Percentiles rank a stretch among this genome's conserved stretches.
phyloP scores from a whole-genome alignment of 2,888 invertebrate genomes.

The Agriotes lineatus region DNA sequence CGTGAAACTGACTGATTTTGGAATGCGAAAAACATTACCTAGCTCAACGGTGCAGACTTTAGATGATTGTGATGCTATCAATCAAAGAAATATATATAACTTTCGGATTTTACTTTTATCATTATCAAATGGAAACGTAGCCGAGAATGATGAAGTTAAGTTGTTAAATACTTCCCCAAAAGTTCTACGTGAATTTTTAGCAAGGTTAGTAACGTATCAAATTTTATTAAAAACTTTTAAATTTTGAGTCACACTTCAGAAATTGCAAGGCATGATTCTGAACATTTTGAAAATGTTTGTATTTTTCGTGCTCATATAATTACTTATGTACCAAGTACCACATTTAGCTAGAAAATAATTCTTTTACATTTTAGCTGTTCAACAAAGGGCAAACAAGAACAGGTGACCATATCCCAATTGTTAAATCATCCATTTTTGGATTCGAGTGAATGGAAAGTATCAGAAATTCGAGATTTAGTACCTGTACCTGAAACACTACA shows the following conservation, averaged over 20 bases:
- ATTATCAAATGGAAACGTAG: constrained; percentile 70
- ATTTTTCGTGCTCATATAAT: no score
- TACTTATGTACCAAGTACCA: no score
- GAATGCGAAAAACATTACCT: constrained; percentile 24
- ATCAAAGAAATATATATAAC: constrained; percentile 77
- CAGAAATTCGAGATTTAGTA: constrained; percentile 64
- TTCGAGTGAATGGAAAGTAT: neutral
- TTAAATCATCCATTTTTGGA: constrained; percentile 78
- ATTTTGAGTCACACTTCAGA: neutral
- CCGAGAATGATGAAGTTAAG: constrained; percentile 68
- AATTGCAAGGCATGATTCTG: neutral
- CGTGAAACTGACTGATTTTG: no score
- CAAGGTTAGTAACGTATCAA: constrained; percentile 68
- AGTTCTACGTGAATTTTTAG: constrained; percentile 79
- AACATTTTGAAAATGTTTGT: no score
- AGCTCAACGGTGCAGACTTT: neutral
- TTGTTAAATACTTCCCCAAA: constrained; percentile 72
- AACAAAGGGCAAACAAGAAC: neutral
- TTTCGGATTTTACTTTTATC: constrained; percentile 78
- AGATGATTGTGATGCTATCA: neutral
- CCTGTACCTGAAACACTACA: neutral
- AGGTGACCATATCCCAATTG: constrained; percentile 66
- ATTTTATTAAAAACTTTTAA: constrained; percentile 10
- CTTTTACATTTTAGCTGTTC: constrained; percentile 71
- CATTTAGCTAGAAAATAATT: no score